Evolutionary conservation across 2,797 vertebrate species (phyloP).

Genomic region (Gallinago stenura): DNA sequence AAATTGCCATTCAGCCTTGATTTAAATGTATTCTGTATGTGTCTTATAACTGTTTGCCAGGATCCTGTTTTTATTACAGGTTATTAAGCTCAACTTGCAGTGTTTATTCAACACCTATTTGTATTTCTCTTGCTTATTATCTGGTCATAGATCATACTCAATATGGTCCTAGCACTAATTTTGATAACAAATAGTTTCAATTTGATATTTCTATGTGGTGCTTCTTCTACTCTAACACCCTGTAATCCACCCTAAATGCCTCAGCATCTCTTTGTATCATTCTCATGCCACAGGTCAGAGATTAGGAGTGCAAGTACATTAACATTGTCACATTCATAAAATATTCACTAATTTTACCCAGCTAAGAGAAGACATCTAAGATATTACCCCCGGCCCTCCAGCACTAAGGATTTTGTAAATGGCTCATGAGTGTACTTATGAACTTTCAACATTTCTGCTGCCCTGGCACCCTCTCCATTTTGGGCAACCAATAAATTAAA

Average conservation of each 20-base stretch:
- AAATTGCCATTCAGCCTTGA: neutral
- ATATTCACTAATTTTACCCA: neutral
- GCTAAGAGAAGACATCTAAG: neutral
- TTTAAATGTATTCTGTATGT: neutral
- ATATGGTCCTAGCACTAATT: neutral
- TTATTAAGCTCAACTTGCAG: neutral
- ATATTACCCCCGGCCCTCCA: neutral
- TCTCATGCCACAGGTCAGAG: neutral
- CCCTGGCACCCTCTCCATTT: neutral
- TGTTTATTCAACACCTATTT: neutral
- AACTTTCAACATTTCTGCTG: neutral
- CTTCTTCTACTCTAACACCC: neutral
- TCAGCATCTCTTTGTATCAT: neutral
- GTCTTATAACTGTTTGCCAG: neutral
- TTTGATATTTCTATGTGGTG: neutral
- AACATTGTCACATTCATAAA: neutral
- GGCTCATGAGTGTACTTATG: accelerated
- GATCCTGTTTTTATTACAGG: neutral
- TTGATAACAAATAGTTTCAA: neutral
- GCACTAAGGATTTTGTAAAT: neutral
- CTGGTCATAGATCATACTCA: neutral
- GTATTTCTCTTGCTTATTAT: neutral
- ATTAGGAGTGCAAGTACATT: neutral
- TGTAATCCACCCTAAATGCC: neutral
- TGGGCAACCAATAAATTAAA: neutral